These are phyloP conservation scores for Dermatemys mawii DNA, from an alignment of 2,113 vertebrate genomes.

Conservation along the genomic window DNA sequence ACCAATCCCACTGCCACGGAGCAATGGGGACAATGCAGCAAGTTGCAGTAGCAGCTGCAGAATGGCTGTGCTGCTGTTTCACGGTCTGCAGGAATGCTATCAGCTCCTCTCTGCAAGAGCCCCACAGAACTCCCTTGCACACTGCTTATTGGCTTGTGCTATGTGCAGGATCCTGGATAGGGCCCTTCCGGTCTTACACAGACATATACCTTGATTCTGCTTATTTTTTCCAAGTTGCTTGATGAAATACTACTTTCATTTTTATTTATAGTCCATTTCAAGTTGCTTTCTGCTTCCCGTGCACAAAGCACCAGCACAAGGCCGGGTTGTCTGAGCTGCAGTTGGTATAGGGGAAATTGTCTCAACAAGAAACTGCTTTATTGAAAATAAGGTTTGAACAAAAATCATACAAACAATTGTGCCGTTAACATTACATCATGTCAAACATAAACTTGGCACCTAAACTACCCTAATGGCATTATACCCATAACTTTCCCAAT, in stretches of 20 bases:
- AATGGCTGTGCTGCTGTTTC: no score
- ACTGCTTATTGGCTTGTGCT: background rate
- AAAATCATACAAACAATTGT: background rate
- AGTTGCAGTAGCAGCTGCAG: no score
- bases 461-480: background rate
- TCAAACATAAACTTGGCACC: background rate
- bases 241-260: background rate
- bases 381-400: background rate
- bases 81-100: no score
- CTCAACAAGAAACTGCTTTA: background rate
- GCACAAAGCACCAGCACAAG: background rate
- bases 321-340: background rate
- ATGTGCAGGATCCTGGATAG: background rate
- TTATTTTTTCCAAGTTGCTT: background rate
- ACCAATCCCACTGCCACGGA: background rate
- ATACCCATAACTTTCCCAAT: background rate
- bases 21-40: background rate
- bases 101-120: background rate
- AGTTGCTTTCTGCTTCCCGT: background rate
- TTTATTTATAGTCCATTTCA: background rate
- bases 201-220: accelerated
- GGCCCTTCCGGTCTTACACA: accelerated
- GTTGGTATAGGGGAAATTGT: background rate
- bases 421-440: background rate
- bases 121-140: accelerated